phyloP scores from a whole-genome alignment of 2,113 vertebrate species.

The Neotragus moschatus region DNA sequence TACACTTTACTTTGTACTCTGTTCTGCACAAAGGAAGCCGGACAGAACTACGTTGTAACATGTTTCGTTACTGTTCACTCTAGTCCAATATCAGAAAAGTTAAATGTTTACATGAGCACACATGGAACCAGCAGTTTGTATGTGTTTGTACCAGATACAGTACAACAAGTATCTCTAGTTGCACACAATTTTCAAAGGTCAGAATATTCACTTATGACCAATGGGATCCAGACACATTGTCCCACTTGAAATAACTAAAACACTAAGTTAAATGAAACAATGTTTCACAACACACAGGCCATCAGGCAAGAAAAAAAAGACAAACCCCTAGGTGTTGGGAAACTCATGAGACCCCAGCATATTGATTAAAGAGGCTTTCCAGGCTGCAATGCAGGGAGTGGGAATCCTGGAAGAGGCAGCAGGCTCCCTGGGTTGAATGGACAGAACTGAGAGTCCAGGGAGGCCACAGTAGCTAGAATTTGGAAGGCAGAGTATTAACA shows the following conservation, averaged over 20 bases:
- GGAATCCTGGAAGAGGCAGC: neutral
- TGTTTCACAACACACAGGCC: neutral
- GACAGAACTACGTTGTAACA: neutral
- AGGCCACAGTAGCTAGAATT: neutral
- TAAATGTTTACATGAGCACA: neutral
- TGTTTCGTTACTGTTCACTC: neutral
- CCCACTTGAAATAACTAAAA: neutral
- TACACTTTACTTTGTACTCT: neutral
- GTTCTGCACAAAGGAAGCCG: neutral
- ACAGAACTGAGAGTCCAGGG: neutral
- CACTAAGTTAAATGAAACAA: neutral
- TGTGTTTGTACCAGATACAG: neutral
- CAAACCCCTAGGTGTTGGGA: neutral
- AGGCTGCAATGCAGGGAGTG: neutral
- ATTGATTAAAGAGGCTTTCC: neutral
- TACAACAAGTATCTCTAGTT: neutral
- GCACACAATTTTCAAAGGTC: neutral
- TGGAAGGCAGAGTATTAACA: neutral
- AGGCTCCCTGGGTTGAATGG: neutral
- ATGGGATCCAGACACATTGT: neutral
- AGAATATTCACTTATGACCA: neutral
- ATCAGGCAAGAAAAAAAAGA: neutral
- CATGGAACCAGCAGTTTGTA: neutral
- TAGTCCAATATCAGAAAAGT: neutral
- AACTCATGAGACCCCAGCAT: neutral